These are phyloP conservation scores for Apis laboriosa DNA, from an alignment of 1,140 invertebrate species.

Conservation along the genomic window DNA sequence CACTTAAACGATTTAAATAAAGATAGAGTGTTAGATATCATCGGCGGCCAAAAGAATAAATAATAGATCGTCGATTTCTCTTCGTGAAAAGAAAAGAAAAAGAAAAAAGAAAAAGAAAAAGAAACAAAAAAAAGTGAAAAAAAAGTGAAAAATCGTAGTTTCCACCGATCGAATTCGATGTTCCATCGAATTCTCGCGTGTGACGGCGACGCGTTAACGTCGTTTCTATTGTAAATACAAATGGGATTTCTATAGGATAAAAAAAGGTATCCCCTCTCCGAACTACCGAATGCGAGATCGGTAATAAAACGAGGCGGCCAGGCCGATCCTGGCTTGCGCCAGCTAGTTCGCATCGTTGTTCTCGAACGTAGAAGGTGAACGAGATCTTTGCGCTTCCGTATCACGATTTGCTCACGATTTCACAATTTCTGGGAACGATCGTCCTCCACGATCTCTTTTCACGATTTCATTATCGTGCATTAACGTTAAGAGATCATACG, in stretches of 20 bases:
- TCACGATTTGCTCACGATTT: constrained; percentile 12
- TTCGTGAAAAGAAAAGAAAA: background rate
- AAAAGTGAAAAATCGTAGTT: constrained; percentile 1
- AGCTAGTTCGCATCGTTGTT: constrained; percentile 23
- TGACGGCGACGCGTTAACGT: constrained; percentile 2
- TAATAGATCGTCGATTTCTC: constrained; percentile 17
- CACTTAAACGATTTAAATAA: constrained; percentile 2
- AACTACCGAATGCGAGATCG: background rate
- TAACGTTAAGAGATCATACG: background rate
- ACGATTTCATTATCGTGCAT: background rate
- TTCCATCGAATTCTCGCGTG: constrained; percentile 6
- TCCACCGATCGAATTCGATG: background rate
- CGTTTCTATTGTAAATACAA: constrained; percentile 22
- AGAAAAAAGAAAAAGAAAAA: no score
- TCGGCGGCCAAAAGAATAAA: background rate
- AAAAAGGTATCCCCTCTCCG: background rate
- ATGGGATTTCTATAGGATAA: constrained; percentile 3
- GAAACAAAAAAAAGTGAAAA: background rate
- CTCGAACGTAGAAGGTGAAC: background rate
- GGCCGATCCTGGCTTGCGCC: background rate
- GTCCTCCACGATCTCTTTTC: background rate
- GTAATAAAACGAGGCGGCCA: background rate
- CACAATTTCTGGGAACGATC: background rate
- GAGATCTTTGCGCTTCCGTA: background rate
- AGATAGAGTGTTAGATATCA: background rate